phyloP scores from a whole-genome alignment of 2,888 invertebrate genomes.

The Amphipyra berbera region DNA sequence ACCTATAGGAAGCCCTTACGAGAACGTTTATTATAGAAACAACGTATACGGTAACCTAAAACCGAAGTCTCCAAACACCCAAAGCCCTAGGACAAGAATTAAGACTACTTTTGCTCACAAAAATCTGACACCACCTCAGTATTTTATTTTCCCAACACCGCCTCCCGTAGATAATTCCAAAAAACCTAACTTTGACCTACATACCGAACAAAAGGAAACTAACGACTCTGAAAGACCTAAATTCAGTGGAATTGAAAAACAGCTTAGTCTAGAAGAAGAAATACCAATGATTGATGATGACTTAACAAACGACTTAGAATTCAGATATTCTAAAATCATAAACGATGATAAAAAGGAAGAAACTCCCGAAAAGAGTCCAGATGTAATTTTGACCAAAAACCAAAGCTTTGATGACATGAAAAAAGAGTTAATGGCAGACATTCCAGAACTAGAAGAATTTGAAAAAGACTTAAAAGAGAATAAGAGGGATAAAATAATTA shows the following conservation, averaged over 20 bases:
- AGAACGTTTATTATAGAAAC: slow-evolving; percentile 89
- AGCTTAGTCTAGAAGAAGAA: slow-evolving; percentile 86
- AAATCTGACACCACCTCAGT: slow-evolving; percentile 85
- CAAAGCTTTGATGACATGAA: slow-evolving; percentile 87
- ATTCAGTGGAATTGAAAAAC: slow-evolving; percentile 84
- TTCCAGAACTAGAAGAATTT: slow-evolving; percentile 87
- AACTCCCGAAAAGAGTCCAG: slow-evolving; percentile 50
- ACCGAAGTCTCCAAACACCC: slow-evolving; percentile 86
- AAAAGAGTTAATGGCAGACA: slow-evolving; percentile 87
- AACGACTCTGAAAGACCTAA: slow-evolving; percentile 54
- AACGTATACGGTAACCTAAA: slow-evolving; percentile 74
- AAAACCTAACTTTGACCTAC: slow-evolving; percentile 69
- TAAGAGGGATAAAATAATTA: slow-evolving; percentile 87
- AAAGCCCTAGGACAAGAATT: slow-evolving; percentile 90
- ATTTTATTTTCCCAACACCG: slow-evolving; percentile 86
- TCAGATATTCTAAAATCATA: slow-evolving; percentile 77
- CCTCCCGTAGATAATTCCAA: slow-evolving; percentile 75
- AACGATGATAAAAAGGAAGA: slow-evolving; percentile 65
- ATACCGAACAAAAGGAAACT: slow-evolving; percentile 20
- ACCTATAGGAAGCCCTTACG: slow-evolving; percentile 89
- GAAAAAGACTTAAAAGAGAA: slow-evolving; percentile 87
- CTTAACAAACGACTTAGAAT: slow-evolving; percentile 84
- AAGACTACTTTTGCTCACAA: slow-evolving; percentile 90
- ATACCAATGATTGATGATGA: slow-evolving; percentile 89
- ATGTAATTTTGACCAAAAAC: slow-evolving; percentile 70